phyloP scores from a whole-genome alignment of 2,888 invertebrate species.

The Caenorhabditis sp. region DNA sequence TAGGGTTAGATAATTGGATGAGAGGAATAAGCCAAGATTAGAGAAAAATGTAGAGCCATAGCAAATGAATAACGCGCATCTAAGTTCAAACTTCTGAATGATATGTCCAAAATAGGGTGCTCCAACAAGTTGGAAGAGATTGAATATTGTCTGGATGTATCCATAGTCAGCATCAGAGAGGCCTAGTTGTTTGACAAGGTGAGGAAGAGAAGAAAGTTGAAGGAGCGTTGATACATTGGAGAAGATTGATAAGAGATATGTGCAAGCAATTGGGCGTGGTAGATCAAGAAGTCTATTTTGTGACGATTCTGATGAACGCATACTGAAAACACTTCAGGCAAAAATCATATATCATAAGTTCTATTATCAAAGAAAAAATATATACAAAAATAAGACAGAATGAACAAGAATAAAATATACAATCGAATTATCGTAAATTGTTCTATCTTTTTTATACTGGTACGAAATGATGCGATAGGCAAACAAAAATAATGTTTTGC shows the following conservation, averaged over 20 bases:
- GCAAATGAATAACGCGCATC: slow-evolving; percentile 46
- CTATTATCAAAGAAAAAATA: too few species aligned
- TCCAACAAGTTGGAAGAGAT: slow-evolving; percentile 58
- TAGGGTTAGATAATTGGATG: slow-evolving; percentile 47
- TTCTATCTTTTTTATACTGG: too few species aligned
- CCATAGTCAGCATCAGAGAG: slow-evolving; percentile 54
- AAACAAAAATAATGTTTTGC: too few species aligned
- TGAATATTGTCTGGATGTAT: slow-evolving; percentile 59
- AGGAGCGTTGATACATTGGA: slow-evolving; percentile 61
- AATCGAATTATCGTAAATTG: too few species aligned
- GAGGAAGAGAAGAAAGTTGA: slow-evolving; percentile 52
- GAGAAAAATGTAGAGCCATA: slow-evolving; percentile 49
- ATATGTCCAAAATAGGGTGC: slow-evolving; percentile 60
- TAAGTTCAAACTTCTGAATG: slow-evolving; percentile 53
- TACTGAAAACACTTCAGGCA: too few species aligned
- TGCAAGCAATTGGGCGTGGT: slow-evolving; percentile 44
- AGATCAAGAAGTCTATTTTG: too few species aligned
- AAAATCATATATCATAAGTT: too few species aligned
- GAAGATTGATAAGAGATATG: slow-evolving; percentile 53
- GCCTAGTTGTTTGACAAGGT: slow-evolving; percentile 47
- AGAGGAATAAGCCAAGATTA: slow-evolving; percentile 44
- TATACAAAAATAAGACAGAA: too few species aligned
- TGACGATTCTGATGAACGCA: too few species aligned
- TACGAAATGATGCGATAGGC: too few species aligned
- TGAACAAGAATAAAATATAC: too few species aligned